Evolutionary conservation across 1,140 invertebrate genomes (phyloP), one percentile per base, ranked within the genome.

Genomic region (Drosophila neocordata): DNA sequence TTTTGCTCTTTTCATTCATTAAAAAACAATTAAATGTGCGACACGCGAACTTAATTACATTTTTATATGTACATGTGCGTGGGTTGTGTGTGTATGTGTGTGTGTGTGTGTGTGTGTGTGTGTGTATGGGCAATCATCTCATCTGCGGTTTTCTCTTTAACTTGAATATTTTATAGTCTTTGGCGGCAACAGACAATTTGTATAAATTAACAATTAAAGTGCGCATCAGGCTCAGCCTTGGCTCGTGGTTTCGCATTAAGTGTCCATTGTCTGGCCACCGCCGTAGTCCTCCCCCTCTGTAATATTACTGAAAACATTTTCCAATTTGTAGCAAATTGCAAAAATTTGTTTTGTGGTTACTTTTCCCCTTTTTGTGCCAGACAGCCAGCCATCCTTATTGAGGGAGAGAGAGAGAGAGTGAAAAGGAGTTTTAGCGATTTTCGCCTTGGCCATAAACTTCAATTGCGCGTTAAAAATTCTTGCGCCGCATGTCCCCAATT

Each of bases 11-110:
- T 75, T 73, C 56, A 84, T 85, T 79, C 80, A 84, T 84, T 84
- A 84, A 84, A 84, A 84, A 84, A 84, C 76, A 84, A 84, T 84
- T 84, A 84, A 84, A 79, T 73, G 67, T 65, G 77, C 69, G 80
- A 84, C 80, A 84, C 69, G 80, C 80, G 76, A 83, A 79, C 81
- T 87, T 87, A 87, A 87, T 87, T 87, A 87, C 71, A 76, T 48
- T 87, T 81, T 87, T 74, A 81, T 80, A 74, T 74, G 70, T 48
- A 74, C 69, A 20, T 24, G 13, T 84, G 70, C 77, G 69, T 73
- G 73, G 77, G 73, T 80, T 60, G 56, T 22, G 5, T 41, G 12
- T 18, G 5, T 22, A 20, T 18, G 8, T 13, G 12, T 83, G 69
- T 78, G 65, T 72, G 76, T 83, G 79, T 83, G 72, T 56, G 65